Percentiles rank a stretch among this genome's conserved stretches.
Conservation (phyloP, 2,113 vertebrate species). For the Syrrhaptes paradoxus region DNA sequence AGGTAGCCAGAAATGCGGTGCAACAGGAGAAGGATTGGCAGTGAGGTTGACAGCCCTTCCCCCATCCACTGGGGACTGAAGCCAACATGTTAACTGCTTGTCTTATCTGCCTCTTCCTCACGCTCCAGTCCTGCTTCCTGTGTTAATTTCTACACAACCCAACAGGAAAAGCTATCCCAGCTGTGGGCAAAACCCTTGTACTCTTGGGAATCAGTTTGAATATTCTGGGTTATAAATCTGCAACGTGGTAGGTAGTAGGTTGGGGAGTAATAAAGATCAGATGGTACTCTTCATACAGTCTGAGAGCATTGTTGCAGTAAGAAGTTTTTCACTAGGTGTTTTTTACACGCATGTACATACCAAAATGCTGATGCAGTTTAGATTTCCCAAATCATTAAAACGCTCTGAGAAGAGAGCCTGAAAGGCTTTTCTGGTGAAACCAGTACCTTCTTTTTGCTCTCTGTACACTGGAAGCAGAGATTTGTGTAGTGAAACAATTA, state of each 20-base stretch:
- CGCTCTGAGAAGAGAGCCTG: not conserved
- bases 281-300: not conserved
- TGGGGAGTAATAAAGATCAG: not conserved
- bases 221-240: not conserved
- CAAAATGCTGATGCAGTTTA: not conserved
- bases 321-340: not conserved
- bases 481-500: not conserved
- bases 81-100: not conserved
- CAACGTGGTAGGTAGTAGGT: not conserved
- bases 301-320: not conserved
- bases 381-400: not conserved
- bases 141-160: not conserved
- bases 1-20: not conserved
- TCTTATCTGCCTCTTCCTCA: constrained; percentile 24
- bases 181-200: not conserved
- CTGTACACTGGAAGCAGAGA: not conserved
- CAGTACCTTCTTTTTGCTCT: not conserved
- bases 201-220: not conserved
- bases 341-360: not conserved
- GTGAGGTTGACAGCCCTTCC: not conserved
- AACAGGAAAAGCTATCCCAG: constrained; percentile 5
- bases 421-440: not conserved
- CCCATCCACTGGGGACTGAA: not conserved
- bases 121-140: not conserved
- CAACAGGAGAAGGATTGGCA: rapidly evolving